Percentiles rank a stretch among this genome's conserved stretches.
phyloP scores from a whole-genome alignment of 1,140 invertebrate genomes.

The Diorhabda elongata region DNA sequence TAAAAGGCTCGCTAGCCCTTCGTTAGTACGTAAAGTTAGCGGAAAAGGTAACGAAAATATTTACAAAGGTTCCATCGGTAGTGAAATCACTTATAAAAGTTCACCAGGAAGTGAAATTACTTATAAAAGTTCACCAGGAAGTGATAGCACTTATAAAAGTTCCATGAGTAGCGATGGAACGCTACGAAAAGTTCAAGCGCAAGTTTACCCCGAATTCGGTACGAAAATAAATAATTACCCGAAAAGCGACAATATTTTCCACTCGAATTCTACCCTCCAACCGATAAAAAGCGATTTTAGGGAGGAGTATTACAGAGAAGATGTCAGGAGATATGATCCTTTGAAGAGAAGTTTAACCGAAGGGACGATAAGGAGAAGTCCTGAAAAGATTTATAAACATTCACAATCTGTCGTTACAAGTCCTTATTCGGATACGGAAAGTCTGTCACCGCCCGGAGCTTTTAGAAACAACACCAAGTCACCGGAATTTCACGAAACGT shows the following conservation, averaged over 20 bases:
- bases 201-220: constrained; percentile 38
- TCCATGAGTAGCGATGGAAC: constrained; percentile 29
- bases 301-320: constrained; percentile 40
- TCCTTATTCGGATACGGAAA: constrained; percentile 44
- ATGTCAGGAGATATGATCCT: constrained; percentile 40
- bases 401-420: constrained; percentile 31
- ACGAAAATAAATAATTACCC: background rate
- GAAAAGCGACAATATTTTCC: constrained; percentile 11
- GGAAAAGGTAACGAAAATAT: constrained; percentile 17
- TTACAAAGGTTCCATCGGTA: background rate
- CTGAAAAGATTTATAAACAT: constrained; percentile 36
- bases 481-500: constrained; percentile 51
- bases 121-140: background rate
- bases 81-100: background rate
- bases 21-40: constrained; percentile 65
- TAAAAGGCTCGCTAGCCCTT: constrained; percentile 67
- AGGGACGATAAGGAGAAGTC: constrained; percentile 37
- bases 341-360: constrained; percentile 44
- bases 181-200: constrained; percentile 43
- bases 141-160: background rate
- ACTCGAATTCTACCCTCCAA: constrained; percentile 22
- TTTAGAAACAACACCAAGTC: constrained; percentile 43
- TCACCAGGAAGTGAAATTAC: background rate
- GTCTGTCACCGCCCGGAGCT: constrained; percentile 42
- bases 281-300: constrained; percentile 35